Conservation (phyloP, 2,113 vertebrate genomes). For the Oncorhynchus mykiss region DNA sequence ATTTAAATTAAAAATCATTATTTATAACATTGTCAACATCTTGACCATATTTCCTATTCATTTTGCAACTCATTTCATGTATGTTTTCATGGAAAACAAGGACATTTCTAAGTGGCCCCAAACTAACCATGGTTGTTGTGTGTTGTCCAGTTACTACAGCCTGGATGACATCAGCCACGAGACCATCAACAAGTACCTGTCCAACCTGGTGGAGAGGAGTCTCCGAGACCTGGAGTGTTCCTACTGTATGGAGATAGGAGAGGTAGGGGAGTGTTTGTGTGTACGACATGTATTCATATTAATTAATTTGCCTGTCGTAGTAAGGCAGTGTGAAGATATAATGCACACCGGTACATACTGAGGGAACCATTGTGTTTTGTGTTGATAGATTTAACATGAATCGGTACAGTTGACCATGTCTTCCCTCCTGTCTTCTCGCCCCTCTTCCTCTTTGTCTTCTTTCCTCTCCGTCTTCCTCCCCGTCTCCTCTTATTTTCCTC, state of each 20-base stretch:
- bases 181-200: constrained; percentile 91
- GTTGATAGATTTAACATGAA: too few species aligned
- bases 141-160: constrained; percentile 85
- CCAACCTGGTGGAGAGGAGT: constrained; percentile 86
- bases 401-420: too few species aligned
- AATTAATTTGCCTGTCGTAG: constrained; percentile 7
- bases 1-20: too few species aligned
- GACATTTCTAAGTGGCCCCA: too few species aligned
- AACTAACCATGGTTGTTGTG: neutral
- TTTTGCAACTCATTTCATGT: too few species aligned
- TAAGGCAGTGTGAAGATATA: neutral
- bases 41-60: too few species aligned
- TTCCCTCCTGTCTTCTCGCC: neutral
- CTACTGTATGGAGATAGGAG: constrained; percentile 89
- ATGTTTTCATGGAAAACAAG: too few species aligned
- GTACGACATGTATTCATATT: neutral
- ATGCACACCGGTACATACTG: too few species aligned
- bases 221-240: constrained; percentile 89
- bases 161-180: constrained; percentile 89
- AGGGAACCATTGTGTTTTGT: neutral
- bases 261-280: constrained; percentile 74
- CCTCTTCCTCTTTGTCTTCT: neutral
- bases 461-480: constrained; percentile 1
- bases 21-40: too few species aligned
- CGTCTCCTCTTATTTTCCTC: neutral